Percentiles rank a stretch among this genome's conserved stretches.
These are phyloP conservation scores for Trichechus manatus DNA, from an alignment of 2,113 vertebrate genomes.

Conservation along the genomic window DNA sequence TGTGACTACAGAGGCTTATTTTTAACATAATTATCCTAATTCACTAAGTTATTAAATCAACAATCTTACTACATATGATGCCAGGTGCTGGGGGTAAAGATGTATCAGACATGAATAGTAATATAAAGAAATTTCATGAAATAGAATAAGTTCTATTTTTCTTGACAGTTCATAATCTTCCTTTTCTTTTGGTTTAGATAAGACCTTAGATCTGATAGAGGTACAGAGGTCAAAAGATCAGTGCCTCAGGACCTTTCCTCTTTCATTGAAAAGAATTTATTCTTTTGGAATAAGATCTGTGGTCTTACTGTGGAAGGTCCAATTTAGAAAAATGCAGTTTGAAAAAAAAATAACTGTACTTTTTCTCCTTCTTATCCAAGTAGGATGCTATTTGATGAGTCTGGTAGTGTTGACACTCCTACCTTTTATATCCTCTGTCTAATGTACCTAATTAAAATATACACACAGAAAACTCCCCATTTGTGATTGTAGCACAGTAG, in stretches of 20 bases:
- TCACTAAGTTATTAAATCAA: not conserved
- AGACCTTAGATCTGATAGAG: not conserved
- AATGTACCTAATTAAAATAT: constrained; percentile 41
- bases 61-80: not conserved
- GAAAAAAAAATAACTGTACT: not conserved
- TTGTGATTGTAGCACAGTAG: not conserved
- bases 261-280: constrained; percentile 39
- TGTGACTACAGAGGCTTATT: not conserved
- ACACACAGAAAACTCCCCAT: not conserved
- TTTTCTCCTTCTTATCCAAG: not conserved
- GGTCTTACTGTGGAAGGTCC: not conserved
- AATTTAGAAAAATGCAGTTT: not conserved
- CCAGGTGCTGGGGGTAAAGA: not conserved
- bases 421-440: not conserved
- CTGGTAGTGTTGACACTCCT: not conserved
- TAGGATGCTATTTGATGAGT: constrained; percentile 10
- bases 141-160: constrained; percentile 20
- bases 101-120: not conserved
- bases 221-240: not conserved
- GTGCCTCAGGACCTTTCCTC: not conserved
- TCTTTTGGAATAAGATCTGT: constrained; percentile 38
- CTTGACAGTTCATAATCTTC: not conserved
- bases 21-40: constrained; percentile 16
- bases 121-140: not conserved
- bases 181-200: not conserved